These are phyloP conservation scores for Notodromas monacha DNA, from an alignment of 2,888 invertebrate genomes.

Conservation along the genomic window DNA sequence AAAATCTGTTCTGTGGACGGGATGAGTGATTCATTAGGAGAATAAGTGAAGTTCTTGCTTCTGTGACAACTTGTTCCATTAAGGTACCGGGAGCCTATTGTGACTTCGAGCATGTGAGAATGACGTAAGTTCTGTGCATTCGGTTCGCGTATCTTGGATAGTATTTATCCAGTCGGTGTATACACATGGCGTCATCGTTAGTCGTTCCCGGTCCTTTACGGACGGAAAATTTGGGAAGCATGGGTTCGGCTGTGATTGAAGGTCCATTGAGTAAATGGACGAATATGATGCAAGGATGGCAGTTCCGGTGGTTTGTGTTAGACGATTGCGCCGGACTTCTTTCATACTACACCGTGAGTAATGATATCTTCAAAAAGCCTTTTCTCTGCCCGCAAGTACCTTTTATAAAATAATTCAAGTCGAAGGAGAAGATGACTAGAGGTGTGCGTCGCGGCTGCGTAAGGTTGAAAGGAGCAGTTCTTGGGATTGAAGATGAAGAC, in stretches of 20 bases:
- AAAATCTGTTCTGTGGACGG: too few relatives aligned
- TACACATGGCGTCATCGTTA: too few relatives aligned
- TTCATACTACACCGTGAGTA: conserved; percentile 82
- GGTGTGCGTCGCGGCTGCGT: conserved; percentile 89
- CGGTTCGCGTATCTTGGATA: too few relatives aligned
- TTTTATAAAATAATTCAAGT: conserved; percentile 26
- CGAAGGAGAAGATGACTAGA: conserved; percentile 92
- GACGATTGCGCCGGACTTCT: conserved; percentile 83
- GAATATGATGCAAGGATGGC: conserved; percentile 95
- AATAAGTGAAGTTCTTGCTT: too few relatives aligned
- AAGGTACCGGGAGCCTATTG: too few relatives aligned
- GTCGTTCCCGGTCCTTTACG: too few relatives aligned
- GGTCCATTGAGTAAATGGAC: conserved; percentile 88
- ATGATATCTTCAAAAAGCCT: neutral
- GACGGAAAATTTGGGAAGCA: too few relatives aligned
- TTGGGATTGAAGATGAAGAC: conserved; percentile 96
- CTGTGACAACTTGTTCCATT: too few relatives aligned
- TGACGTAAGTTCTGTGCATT: too few relatives aligned
- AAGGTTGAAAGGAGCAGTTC: conserved; percentile 74
- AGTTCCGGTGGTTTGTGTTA: conserved; percentile 93
- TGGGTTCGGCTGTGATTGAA: conserved; percentile 28
- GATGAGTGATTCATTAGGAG: too few relatives aligned
- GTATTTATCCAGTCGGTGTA: too few relatives aligned
- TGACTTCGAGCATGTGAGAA: too few relatives aligned
- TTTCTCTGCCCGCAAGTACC: neutral